These are phyloP conservation scores for Melipona bicolor DNA, from an alignment of 2,888 invertebrate genomes.

Conservation along the genomic window DNA sequence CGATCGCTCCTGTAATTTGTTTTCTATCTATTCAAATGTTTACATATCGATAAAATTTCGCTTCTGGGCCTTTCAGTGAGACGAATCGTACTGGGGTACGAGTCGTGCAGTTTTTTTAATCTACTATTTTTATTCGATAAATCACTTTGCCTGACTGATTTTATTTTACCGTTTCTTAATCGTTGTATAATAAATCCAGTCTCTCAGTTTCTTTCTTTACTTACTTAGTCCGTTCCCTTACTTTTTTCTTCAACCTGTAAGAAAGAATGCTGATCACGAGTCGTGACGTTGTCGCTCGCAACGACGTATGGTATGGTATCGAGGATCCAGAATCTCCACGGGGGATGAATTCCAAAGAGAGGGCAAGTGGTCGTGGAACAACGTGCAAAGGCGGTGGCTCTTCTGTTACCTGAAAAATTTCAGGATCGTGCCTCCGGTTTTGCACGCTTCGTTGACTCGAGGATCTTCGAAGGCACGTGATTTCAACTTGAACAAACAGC, in stretches of 20 bases:
- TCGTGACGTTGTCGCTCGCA: slow-evolving; percentile 31
- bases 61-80: too few species aligned
- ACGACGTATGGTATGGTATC: slow-evolving; percentile 34
- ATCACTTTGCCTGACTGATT: too few species aligned
- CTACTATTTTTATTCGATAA: too few species aligned
- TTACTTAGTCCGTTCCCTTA: neutral
- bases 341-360: slow-evolving; percentile 45
- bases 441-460: slow-evolving; percentile 45
- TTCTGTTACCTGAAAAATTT: slow-evolving; percentile 62
- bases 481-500: slow-evolving; percentile 56
- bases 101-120: too few species aligned
- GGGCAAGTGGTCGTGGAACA: slow-evolving; percentile 12
- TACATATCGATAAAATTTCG: too few species aligned
- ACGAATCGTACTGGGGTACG: too few species aligned
- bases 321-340: slow-evolving; percentile 9
- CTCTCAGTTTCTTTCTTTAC: neutral
- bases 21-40: too few species aligned
- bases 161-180: too few species aligned
- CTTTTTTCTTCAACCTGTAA: neutral
- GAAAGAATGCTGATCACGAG: slow-evolving; percentile 20
- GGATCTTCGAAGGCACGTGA: slow-evolving; percentile 55
- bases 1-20: too few species aligned
- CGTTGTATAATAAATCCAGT: too few species aligned
- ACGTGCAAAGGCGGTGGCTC: slow-evolving; percentile 11
- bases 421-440: slow-evolving; percentile 53